Base-by-base conservation (phyloP, 2,113 vertebrate genomes). In the Tympanuchus pallidicinctus region DNA sequence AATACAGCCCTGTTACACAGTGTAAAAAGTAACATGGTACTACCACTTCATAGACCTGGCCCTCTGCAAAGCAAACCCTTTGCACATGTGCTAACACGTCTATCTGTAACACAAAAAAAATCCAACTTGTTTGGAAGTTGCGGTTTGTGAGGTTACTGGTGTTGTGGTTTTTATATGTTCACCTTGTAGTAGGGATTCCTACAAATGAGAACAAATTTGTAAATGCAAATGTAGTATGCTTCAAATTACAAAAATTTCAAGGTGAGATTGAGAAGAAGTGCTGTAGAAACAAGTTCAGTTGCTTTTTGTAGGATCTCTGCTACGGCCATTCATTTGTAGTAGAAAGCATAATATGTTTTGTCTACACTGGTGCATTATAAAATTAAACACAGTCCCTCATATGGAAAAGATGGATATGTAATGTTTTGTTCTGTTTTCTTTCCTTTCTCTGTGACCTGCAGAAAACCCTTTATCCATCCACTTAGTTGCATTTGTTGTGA, bases 171-270 rank as follows among this genome's bases (percentile, higher is more conserved):
- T 27, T 24, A 7, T 22, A 4, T 59, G n/a, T 82, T 84, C 8
- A 13, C 36, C 21, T 84, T 0, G 0, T 78, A 72, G 18, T 32
- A 36, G 12, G n/a, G 34, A 86, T 69, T 83, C 70, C 52, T 74
- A 50, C 10, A 11, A 52, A 52, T 70, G 76, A 65, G 30, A 84
- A 42, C 1, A 16, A 38, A 48, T 70, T 60, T 88, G 73, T 50
- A 24, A 50, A 13, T 22, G 48, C 22, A 50, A 48, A 80, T 3
- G 3, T 12, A 65, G 0, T 0, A 0, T 45, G 30, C 63, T 84
- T 54, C 8, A 28, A 28, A 28, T 54, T 66, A 69, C 10, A 17
- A 66, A 70, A 84, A 21, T 57, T 69, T 65, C 40, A 69, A 48
- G 74, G 52, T 89, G 36, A 91, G 38, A 20, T 36, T n/a, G 59